Base-by-base conservation (phyloP, 37 sponge, comb jelly and placozoan species). In the Spongia lamella region DNA sequence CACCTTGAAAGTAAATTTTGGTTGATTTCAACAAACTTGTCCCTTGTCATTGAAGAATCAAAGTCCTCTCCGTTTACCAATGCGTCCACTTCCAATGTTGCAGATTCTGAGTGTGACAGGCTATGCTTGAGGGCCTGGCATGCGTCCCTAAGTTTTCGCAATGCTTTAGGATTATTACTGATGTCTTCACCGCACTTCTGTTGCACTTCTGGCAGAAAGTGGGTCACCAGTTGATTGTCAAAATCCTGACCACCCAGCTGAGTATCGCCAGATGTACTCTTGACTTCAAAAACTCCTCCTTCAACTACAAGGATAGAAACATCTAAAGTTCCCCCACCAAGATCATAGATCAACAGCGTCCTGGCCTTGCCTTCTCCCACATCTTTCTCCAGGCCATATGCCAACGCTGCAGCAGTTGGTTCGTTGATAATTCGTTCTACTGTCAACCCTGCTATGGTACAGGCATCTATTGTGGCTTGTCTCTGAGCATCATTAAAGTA, bases 401-500 rank as follows among this genome's bases (percentile, higher is more conserved):
- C 94, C 53, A 97, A 72, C 17, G 98, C 92, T 40, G 98, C 98
- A 39, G 98, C 90, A 1, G 98, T 97, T 27, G 98, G 98, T 63
- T 97, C 98, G 47, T 94, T 97, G 59, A 97, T 97, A n/a, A 97
- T 92, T 16, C 92, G 57, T 75, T 89, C 85, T 19, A 97, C 88
- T 47, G 79, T 75, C 55, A 97, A 61, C 0, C 94, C 98, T 0
- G 98, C 88, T 24, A 97, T 86, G 0, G 70, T 63, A 32, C 84
- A 65, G 26, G 98, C 98, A 39, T 94, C 92, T n/a, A 89, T 89
- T 0, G 98, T 97, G 7, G 95, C 95, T 63, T 97, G 95, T 26
- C 98, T 51, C 74, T 97, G 98, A 30, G 89, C 86, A 53, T 95
- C 96, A 54, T 95, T 95, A 81, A 95, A 95, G 78, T 95, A 95